Evolutionary conservation across 2,888 invertebrate species (phyloP).

Genomic region (Pristionchus entomophagus): DNA sequence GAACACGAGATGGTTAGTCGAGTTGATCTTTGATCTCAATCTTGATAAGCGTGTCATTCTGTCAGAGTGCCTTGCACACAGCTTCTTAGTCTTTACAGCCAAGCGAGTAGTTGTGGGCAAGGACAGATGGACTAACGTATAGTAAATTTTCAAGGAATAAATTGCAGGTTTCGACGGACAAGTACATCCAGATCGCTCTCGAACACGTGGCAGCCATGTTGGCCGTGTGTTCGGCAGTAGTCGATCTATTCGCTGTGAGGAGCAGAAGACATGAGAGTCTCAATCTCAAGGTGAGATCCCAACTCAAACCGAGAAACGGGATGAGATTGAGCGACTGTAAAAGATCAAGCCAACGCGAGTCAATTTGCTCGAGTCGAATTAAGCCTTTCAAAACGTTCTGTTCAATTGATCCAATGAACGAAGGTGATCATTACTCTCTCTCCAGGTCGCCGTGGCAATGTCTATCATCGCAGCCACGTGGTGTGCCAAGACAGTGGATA

Average conservation of each 20-base stretch:
- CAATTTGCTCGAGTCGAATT: too few relatives aligned
- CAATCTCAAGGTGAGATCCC: constrained; percentile 70
- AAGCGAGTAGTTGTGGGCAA: too few relatives aligned
- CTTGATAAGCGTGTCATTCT: too few relatives aligned
- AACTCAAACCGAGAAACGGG: too few relatives aligned
- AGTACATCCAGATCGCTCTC: constrained; percentile 74
- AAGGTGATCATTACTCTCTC: background rate
- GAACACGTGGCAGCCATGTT: constrained; percentile 73
- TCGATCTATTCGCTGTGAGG: constrained; percentile 69
- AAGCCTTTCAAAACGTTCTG: too few relatives aligned
- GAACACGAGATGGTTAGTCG: constrained; percentile 66
- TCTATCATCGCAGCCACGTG: constrained; percentile 74
- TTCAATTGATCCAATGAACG: background rate
- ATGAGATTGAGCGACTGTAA: too few relatives aligned
- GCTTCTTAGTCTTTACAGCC: too few relatives aligned
- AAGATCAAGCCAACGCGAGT: too few relatives aligned
- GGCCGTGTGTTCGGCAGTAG: constrained; percentile 66
- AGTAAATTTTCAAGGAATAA: too few relatives aligned
- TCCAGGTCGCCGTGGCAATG: constrained; percentile 69
- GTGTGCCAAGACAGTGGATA: constrained; percentile 74
- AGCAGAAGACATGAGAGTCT: constrained; percentile 65
- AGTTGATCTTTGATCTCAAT: too few relatives aligned
- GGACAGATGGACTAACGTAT: too few relatives aligned
- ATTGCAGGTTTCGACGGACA: constrained; percentile 63
- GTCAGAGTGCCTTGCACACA: too few relatives aligned